Conservation (phyloP, 2,888 invertebrate genomes). For the Sycophila texana region DNA sequence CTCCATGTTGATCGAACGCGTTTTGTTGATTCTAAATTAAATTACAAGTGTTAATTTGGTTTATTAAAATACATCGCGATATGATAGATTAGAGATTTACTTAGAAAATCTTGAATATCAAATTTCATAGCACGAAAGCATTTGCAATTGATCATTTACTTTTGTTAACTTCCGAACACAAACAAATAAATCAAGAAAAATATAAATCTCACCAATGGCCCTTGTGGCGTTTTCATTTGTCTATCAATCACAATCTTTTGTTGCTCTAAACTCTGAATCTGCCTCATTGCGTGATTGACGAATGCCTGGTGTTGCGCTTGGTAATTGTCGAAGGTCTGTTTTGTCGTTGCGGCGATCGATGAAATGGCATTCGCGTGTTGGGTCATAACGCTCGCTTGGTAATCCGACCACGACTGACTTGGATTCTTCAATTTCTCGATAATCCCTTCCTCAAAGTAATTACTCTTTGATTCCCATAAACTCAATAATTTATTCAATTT, state of each 20-base stretch:
- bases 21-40: too few species aligned
- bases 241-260: slow-evolving; percentile 84
- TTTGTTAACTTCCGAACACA: not conserved
- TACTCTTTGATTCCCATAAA: slow-evolving; percentile 97
- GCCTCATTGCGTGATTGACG: slow-evolving; percentile 92
- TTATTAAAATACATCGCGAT: too few species aligned
- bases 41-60: too few species aligned
- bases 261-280: slow-evolving; percentile 89
- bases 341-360: slow-evolving; percentile 87
- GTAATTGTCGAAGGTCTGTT: slow-evolving; percentile 90
- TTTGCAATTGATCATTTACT: too few species aligned
- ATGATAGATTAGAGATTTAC: too few species aligned
- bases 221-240: slow-evolving; percentile 76
- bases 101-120: too few species aligned
- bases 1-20: not conserved
- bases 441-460: slow-evolving; percentile 89
- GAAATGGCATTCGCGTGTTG: slow-evolving; percentile 87
- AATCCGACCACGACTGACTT: slow-evolving; percentile 90
- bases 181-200: not conserved
- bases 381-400: slow-evolving; percentile 89
- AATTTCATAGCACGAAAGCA: too few species aligned
- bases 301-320: slow-evolving; percentile 97
- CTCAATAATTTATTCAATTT: slow-evolving; percentile 95
- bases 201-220: slow-evolving; percentile 72
- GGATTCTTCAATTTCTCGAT: slow-evolving; percentile 93